phyloP scores from a whole-genome alignment of 2,797 vertebrate species.

The Sternotherus odoratus region DNA sequence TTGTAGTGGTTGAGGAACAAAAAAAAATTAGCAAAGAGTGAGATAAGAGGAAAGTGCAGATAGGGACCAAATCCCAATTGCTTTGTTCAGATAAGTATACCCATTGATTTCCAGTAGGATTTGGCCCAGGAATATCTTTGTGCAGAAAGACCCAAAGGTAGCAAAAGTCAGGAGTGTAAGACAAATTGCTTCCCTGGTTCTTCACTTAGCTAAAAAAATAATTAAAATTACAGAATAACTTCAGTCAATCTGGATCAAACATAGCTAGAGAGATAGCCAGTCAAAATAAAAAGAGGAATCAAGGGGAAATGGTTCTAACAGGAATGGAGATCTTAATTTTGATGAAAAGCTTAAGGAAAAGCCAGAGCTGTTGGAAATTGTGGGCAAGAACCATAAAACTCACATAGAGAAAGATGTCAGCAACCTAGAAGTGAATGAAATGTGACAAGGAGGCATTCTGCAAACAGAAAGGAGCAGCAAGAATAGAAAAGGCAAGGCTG shows the following conservation, averaged over 20 bases:
- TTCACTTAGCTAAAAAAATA: not conserved
- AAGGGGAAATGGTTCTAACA: not conserved
- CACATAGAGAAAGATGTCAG: rapidly evolving
- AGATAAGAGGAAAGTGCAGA: not conserved
- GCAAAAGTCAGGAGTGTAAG: not conserved
- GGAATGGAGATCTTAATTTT: not conserved
- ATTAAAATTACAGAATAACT: too few species aligned
- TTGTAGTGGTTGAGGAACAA: rapidly evolving
- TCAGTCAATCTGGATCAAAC: rapidly evolving
- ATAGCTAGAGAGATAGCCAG: too few species aligned
- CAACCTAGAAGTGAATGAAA: not conserved
- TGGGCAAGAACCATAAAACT: not conserved
- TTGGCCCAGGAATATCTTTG: not conserved
- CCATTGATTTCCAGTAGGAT: not conserved
- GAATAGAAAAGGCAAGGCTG: not conserved
- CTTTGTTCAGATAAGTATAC: not conserved
- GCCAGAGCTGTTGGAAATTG: rapidly evolving
- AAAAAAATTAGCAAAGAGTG: not conserved
- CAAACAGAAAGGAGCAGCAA: not conserved
- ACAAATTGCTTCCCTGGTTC: not conserved
- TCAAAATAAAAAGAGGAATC: not conserved
- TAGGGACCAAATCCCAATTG: not conserved
- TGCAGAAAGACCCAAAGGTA: not conserved
- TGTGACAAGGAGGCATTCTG: rapidly evolving
- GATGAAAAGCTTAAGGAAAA: not conserved